Base-by-base conservation (phyloP, 92 coral and sea anemone genomes). In the Zoanthus sansibaricus region DNA sequence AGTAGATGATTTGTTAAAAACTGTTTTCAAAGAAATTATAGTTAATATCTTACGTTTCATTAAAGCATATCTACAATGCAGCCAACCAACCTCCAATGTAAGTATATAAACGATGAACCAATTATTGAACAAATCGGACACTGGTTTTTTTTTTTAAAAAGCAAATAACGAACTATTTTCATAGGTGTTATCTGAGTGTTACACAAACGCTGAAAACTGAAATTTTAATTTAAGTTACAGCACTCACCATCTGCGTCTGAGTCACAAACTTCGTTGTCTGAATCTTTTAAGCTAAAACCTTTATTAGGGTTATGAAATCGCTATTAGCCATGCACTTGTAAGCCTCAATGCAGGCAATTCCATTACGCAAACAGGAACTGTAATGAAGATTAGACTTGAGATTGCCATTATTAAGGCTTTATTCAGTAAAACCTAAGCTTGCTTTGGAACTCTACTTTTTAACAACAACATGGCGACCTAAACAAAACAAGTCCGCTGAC, bases 221-320 rank as follows among this genome's bases (percentile, higher is more conserved):
- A 25, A 25, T 25, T 25, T 25, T 25, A 25, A 25, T 25, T 25
- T 56, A 3, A 56, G 62, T 56, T 56, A 8, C 8, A 44, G 18
- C 47, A 20, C 78, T 75, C 32, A n/a, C 48, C 59, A 48, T 74
- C 78, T 47, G 78, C 16, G 78, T 74, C 78, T 55, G 62, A n/a
- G n/a, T n/a, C n/a, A n/a, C n/a, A n/a, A n/a, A n/a, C n/a, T n/a
- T n/a, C n/a, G n/a, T n/a, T n/a, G n/a, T n/a, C n/a, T n/a, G n/a
- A n/a, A n/a, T n/a, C n/a, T n/a, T n/a, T n/a, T n/a, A n/a, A n/a
- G n/a, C n/a, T n/a, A n/a, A n/a, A n/a, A n/a, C n/a, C n/a, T n/a
- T 20, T 74, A 12, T n/a, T n/a, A n/a, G n/a, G n/a, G n/a, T n/a
- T n/a, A n/a, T n/a, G n/a, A n/a, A n/a, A n/a, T n/a, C n/a, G 14